Conservation (phyloP, 1,140 invertebrate species). For the Trigoniulus corallinus region DNA sequence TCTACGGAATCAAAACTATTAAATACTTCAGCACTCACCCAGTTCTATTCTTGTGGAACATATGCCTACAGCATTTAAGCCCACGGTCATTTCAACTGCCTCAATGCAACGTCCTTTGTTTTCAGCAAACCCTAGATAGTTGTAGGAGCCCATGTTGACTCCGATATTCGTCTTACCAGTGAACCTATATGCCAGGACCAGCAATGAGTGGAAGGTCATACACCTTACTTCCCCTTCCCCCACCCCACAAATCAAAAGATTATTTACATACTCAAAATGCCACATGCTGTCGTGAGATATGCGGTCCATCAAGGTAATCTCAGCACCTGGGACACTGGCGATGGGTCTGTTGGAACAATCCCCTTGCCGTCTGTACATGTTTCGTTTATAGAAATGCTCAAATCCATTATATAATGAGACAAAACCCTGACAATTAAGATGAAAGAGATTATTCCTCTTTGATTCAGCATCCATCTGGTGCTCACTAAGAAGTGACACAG, state of each 20-base stretch:
- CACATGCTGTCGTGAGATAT: slow-evolving; percentile 70
- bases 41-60: slow-evolving; percentile 41
- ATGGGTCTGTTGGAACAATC: slow-evolving; percentile 93
- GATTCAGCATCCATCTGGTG: too few relatives aligned
- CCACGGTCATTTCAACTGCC: slow-evolving; percentile 40
- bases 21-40: not conserved
- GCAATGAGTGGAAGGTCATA: too few relatives aligned
- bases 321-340: slow-evolving; percentile 71
- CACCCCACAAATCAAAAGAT: too few relatives aligned
- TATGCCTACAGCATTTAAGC: slow-evolving; percentile 45
- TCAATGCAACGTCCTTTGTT: slow-evolving; percentile 52
- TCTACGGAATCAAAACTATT: slow-evolving; percentile 9
- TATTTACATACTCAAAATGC: slow-evolving; percentile 56
- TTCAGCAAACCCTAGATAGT: slow-evolving; percentile 80
- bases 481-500: too few relatives aligned
- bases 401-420: slow-evolving; percentile 81
- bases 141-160: slow-evolving; percentile 82
- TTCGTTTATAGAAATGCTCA: slow-evolving; percentile 84
- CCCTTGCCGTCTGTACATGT: slow-evolving; percentile 75
- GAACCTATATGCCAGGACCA: too few relatives aligned
- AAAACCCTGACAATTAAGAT: too few relatives aligned
- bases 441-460: too few relatives aligned
- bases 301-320: slow-evolving; percentile 70
- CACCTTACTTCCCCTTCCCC: too few relatives aligned
- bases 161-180: slow-evolving; percentile 62